phyloP scores from a whole-genome alignment of 2,113 vertebrate genomes.

The Lophius piscatorius region DNA sequence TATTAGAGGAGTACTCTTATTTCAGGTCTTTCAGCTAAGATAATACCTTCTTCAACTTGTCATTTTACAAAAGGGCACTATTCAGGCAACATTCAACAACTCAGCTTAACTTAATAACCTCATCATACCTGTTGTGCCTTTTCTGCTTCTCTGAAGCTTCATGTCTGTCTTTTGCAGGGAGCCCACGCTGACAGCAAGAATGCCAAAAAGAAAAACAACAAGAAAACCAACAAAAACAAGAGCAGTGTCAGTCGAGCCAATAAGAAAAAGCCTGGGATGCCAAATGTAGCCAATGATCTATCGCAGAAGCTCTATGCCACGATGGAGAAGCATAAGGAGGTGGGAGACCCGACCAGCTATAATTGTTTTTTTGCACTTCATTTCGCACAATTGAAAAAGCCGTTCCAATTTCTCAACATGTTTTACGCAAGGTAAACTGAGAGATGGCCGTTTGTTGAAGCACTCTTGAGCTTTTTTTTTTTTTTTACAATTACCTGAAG shows the following conservation, averaged over 20 bases:
- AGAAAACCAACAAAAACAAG: slow-evolving; percentile 99
- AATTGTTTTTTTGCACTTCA: not conserved
- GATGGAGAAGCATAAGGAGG: slow-evolving; percentile 99
- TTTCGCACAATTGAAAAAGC: not conserved
- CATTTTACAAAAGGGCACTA: no score
- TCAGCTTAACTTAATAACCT: slow-evolving; percentile 40
- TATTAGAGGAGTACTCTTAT: slow-evolving; percentile 7
- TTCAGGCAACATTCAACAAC: slow-evolving; percentile 26
- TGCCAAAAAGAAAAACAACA: slow-evolving; percentile 99
- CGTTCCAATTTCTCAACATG: not conserved
- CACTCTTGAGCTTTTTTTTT: not conserved
- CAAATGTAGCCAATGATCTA: slow-evolving; percentile 95
- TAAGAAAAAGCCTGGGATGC: slow-evolving; percentile 98
- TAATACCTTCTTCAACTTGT: no score
- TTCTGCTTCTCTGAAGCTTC: slow-evolving; percentile 21
- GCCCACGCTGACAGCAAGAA: slow-evolving; percentile 95
- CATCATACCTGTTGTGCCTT: slow-evolving; percentile 24
- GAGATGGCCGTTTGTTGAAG: not conserved
- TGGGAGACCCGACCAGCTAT: slow-evolving; percentile 53
- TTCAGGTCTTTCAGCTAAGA: no score
- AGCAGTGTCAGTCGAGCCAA: slow-evolving; percentile 97
- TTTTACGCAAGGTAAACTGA: not conserved
- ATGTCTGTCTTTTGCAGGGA: slow-evolving; percentile 81
- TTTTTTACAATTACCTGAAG: not conserved
- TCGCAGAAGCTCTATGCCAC: slow-evolving; percentile 98